Evolutionary conservation across 2,113 vertebrate species (phyloP), one percentile per base, ranked within the genome.

Genomic region (Ophthalmolycus amberensis): DNA sequence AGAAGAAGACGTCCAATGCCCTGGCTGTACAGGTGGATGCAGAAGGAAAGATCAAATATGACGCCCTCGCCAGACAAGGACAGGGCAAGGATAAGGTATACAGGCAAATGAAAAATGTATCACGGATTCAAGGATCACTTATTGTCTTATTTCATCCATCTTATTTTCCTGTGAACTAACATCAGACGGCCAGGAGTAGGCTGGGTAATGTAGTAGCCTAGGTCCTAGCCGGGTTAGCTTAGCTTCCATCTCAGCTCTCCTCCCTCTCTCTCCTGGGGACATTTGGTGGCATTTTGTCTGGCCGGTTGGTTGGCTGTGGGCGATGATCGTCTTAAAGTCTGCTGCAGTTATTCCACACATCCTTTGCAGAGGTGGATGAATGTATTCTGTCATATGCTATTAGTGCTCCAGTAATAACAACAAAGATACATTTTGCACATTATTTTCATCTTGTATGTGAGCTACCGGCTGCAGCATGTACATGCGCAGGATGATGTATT

Each of bases 31-130:
- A 99, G 77, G 98, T 99, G 85, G 98, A 99, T 60, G 96, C 97
- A 11, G 98, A 99, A 90, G 98, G 98, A 79, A 99, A 99, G 86
- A 96, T 99, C 81, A 99, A 99, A 87, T 99, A 99, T 9, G 98
- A 99, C 60, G 96, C 98, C 32, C 98, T 99, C 72, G 98, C 97
- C 76, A 96, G 97, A 73, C 98, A 99, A 87, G 98, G 98, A 86
- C 98, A 99, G 72, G 93, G 95, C 22, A 99, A 99, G 68, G 98
- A 99, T 85, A 99, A 99, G 97, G 98, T 99, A 92, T 70, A 11
- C 48, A 0, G 27, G 0, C 18, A 6, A 15, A 65, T 12, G 2
- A 40, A 20, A 54, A 42, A 42, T 42, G 9, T 9, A 38, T 27
- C 0, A 18, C 14, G 44, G 42, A 44, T 8, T 18, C 18, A 52